Evolutionary conservation across 2,797 vertebrate genomes (phyloP).

Genomic region (Pangasius krempfi): DNA sequence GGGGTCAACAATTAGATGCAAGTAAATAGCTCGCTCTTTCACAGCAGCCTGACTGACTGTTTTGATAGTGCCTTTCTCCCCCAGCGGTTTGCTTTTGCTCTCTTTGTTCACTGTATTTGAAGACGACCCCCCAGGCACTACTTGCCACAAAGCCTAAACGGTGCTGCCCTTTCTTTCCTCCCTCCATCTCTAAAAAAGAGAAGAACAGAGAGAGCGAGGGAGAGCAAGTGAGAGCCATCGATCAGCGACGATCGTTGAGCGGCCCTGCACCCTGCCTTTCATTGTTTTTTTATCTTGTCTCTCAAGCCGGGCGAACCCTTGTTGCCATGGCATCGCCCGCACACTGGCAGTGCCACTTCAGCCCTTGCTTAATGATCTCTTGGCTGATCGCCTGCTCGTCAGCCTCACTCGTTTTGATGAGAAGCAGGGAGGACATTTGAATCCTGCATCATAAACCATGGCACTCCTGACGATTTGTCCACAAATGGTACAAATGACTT

Average conservation of each 20-base stretch:
- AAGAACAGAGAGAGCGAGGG: constrained; percentile 55
- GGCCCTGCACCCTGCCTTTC: constrained; percentile 75
- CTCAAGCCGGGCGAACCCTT: constrained; percentile 74
- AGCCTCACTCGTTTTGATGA: constrained; percentile 75
- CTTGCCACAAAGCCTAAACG: constrained; percentile 57
- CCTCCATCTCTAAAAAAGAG: constrained; percentile 46
- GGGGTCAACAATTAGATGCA: constrained; percentile 41
- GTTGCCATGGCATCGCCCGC: constrained; percentile 80
- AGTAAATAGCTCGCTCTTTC: constrained; percentile 42
- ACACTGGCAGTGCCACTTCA: constrained; percentile 82
- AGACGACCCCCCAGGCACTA: constrained; percentile 44
- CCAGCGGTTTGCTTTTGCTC: constrained; percentile 37
- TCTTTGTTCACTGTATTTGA: constrained; percentile 54
- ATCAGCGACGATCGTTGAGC: constrained; percentile 77
- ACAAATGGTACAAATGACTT: constrained; percentile 43
- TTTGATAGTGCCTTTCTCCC: constrained; percentile 44
- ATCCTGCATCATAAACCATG: constrained; percentile 48
- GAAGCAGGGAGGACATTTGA: constrained; percentile 62
- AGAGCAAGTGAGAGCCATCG: constrained; percentile 71
- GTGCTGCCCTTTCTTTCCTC: constrained; percentile 55
- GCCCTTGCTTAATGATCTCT: constrained; percentile 85
- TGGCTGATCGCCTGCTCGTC: constrained; percentile 84
- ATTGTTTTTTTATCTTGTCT: constrained; percentile 83
- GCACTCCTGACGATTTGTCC: constrained; percentile 46
- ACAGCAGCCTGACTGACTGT: constrained; percentile 39